Evolutionary conservation across 2,888 invertebrate species (phyloP).

Genomic region (Melieria omissa): DNA sequence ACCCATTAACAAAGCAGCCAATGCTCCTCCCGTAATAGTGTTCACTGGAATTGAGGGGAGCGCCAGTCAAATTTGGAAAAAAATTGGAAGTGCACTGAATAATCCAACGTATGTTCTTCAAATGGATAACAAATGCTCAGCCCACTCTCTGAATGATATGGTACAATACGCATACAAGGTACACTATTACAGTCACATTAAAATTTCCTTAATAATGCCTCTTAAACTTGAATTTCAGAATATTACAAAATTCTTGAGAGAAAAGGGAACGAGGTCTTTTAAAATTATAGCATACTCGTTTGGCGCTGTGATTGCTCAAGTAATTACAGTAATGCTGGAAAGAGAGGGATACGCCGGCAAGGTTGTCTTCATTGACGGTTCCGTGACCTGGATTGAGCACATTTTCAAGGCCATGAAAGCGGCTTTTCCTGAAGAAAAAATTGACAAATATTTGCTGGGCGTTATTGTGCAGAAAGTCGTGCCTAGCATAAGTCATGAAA

Average conservation of each 20-base stretch:
- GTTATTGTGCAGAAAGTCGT: constrained; percentile 65
- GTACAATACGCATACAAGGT: constrained; percentile 20
- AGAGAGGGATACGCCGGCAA: constrained; percentile 28
- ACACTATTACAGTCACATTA: neutral
- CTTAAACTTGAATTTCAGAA: constrained; percentile 24
- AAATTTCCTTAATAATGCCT: no score
- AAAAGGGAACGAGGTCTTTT: constrained; percentile 22
- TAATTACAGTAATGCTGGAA: constrained; percentile 27
- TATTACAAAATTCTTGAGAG: constrained; percentile 23
- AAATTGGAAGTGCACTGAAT: constrained; percentile 54
- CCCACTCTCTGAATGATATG: constrained; percentile 11
- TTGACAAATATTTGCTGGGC: constrained; percentile 1
- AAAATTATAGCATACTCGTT: constrained; percentile 37
- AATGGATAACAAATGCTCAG: constrained; percentile 44
- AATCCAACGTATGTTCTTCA: constrained; percentile 58
- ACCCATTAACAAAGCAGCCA: constrained; percentile 67
- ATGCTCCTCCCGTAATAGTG: constrained; percentile 62
- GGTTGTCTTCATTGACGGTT: constrained; percentile 38
- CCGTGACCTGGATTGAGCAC: constrained; percentile 24
- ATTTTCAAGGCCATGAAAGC: neutral
- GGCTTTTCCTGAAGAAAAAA: neutral
- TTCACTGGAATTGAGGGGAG: constrained; percentile 78
- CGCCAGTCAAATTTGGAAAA: constrained; percentile 67
- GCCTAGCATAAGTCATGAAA: no score
- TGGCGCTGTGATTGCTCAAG: constrained; percentile 31